Base-by-base conservation (phyloP, 2,888 invertebrate species). In the Thymelicus lineola region DNA sequence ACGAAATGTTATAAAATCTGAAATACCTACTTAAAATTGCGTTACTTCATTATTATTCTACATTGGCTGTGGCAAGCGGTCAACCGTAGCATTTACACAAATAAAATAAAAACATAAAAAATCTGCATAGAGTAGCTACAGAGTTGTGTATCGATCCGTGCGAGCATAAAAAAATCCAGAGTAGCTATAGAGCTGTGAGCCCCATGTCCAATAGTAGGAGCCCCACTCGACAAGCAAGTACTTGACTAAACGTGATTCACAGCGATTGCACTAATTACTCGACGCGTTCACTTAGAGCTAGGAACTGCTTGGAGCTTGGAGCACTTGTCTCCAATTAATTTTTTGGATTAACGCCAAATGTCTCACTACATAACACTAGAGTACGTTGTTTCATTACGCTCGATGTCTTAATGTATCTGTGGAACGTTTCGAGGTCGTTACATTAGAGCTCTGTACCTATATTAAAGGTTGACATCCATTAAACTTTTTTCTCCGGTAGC, bases 261-360 rank as follows among this genome's bases (percentile, higher is more conserved):
- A 79, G 82, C 86, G 87, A 89, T 89, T 89, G 89, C 88, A 83
- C 88, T 89, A 89, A 89, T 89, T 88, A 88, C 85, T 15, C 42
- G 61, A 57, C 59, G 62, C 70, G 63, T 55, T 55, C 66, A 68
- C 76, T 76, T 77, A 77, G 82, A 80, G 77, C 68, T 61, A 70
- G 65, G 57, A 74, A 70, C 70, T 61, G 15, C 53, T 61, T 36
- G 46, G 61, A 53, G 78, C 77, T 61, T 36, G 46, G 61, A 53
- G 78, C 77, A 80, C 80, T 85, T 85, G 83, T 84, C 84, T 81
- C 83, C 88, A 89, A 89, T 91, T 89, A 90, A 81, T 88, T 90
- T 90, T 91, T 89, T 90, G 90, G 90, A 85, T 85, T 85, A 82
- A 76, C 76, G 88, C 90, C 90, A 89, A 90, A 83, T 76, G 82